Evolutionary conservation across 2,113 vertebrate species (phyloP), one percentile per base, ranked within the genome.

Genomic region (Calidris pugnax): DNA sequence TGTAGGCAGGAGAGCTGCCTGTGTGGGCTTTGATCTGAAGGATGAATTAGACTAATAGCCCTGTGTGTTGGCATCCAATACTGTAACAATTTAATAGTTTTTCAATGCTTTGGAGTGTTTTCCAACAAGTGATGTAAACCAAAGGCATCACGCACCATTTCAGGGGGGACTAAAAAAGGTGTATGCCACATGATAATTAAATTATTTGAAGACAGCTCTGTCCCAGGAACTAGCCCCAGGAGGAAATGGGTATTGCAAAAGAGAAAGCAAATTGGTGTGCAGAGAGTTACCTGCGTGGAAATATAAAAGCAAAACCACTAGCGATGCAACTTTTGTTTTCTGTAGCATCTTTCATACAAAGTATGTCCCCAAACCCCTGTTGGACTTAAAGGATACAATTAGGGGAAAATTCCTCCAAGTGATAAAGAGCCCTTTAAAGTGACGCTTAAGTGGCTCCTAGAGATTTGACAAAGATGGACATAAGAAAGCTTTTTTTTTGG

Each of bases 1-100:
- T 98, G 55, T 93, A 90, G 98, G 99, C 98, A 95, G 80, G 89
- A 90, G 84, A 86, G 92, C 98, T 98, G 97, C 92, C 97, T 99
- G 99, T 99, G 99, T 99, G 99, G 99, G 98, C 98, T 98, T 93
- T 98, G 98, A 98, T 95, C 98, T 98, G 75, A 77, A 82, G 97
- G 97, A 98, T 97, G 97, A 98, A 98, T 98, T 98, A 98, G 96
- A 94, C 97, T 97, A 98, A 98, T 97, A 97, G 96, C 94, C 95
- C 90, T 97, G 89, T 95, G 96, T 84, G 85, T 79, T 97, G 95
- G 94, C 74, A 96, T 95, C 86, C 93, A 97, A 95, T 89, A 95
- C 97, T 94, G 94, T 96, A 98, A 97, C 97, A 89, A 95, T 97
- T 97, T 98, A 97, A 97, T 95, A 96, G 96, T 97, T 92, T 95